Percentiles rank a stretch among this genome's conserved stretches.
Evolutionary conservation across 2,113 vertebrate genomes (phyloP).

Genomic region (Falcunculus frontatus): DNA sequence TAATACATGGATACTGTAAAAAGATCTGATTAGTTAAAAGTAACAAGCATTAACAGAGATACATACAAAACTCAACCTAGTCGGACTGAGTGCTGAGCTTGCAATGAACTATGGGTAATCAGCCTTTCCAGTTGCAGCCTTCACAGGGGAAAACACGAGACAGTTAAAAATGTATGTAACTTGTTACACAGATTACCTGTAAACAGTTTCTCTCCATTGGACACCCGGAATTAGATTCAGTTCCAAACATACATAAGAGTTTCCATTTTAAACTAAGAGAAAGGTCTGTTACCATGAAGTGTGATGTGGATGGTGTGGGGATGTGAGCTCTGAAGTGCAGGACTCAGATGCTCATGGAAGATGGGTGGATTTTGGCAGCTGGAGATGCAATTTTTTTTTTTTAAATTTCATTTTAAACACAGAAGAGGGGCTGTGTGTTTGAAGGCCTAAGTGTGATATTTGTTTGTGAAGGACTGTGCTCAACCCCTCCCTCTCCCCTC

Average conservation of each 20-base stretch:
- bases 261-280: slow-evolving; percentile 60
- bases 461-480: slow-evolving; percentile 77
- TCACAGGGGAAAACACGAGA: slow-evolving; percentile 70
- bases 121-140: slow-evolving; percentile 77
- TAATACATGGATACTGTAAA: slow-evolving; percentile 90
- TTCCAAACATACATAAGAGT: slow-evolving; percentile 62
- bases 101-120: slow-evolving; percentile 73
- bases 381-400: slow-evolving; percentile 57
- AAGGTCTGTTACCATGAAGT: slow-evolving; percentile 60
- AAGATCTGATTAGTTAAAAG: slow-evolving; percentile 92
- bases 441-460: slow-evolving; percentile 81
- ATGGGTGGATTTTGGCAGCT: slow-evolving; percentile 73
- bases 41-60: slow-evolving; percentile 87
- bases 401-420: slow-evolving; percentile 55
- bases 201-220: slow-evolving; percentile 76
- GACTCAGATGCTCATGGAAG: slow-evolving; percentile 55
- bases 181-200: slow-evolving; percentile 78
- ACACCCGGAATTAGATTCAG: slow-evolving; percentile 66
- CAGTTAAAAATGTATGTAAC: slow-evolving; percentile 76
- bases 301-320: slow-evolving; percentile 46
- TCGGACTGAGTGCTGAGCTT: slow-evolving; percentile 73
- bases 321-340: slow-evolving; percentile 27
- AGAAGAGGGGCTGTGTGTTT: slow-evolving; percentile 72
- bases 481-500: slow-evolving; percentile 74
- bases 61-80: slow-evolving; percentile 82